Evolutionary conservation across 2,888 invertebrate genomes (phyloP), one percentile per base, ranked within the genome.

Genomic region (Drosophila melanosoma): DNA sequence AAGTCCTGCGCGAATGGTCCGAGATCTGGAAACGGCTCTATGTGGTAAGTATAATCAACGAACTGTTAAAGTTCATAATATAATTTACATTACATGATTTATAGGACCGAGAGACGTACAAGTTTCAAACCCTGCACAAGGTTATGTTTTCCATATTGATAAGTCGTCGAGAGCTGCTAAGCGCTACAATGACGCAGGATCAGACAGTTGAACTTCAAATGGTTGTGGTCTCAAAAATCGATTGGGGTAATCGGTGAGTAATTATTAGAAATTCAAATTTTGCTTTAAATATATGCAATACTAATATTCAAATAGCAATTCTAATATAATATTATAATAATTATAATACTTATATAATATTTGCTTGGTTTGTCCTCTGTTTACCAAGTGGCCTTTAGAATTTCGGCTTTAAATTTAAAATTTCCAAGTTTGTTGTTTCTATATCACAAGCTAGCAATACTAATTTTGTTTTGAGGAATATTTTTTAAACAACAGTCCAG

Each of bases 241-340:
- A 99, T 94, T 98, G 98, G 98, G 98, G 98, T 61, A 98, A 98
- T 94, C 95, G 97, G 98, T 98, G 93, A 96, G 92, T 90, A 20
- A 23, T 2, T 23, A 20, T 20, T 12, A 20, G 12, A 12, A 20
- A 45, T 1, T 12, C 7, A 45, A 45, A 45, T 12, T 3, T 45
- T 12, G 12, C 7, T 20, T 7, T 20, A 40, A 11, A n/a, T n/a
- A n/a, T n/a, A n/a, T 42, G 5, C 40, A n/a, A 42, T n/a, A n/a
- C n/a, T 15, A 23, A 23, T 20, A 45, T 23, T 45, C 12, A 7
- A 20, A 1, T 45, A 45, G 20, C 23, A 23, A 45, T 23, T 15
- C 15, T 15, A 15, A 38, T 38, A 29, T 29, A 29, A 29, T 29
- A 29, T 29, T 29, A 29, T 29, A 38, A 45, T 23, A 15, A 8